Evolutionary conservation across 2,797 vertebrate species (phyloP).

Genomic region (Sebastolobus altivelis): DNA sequence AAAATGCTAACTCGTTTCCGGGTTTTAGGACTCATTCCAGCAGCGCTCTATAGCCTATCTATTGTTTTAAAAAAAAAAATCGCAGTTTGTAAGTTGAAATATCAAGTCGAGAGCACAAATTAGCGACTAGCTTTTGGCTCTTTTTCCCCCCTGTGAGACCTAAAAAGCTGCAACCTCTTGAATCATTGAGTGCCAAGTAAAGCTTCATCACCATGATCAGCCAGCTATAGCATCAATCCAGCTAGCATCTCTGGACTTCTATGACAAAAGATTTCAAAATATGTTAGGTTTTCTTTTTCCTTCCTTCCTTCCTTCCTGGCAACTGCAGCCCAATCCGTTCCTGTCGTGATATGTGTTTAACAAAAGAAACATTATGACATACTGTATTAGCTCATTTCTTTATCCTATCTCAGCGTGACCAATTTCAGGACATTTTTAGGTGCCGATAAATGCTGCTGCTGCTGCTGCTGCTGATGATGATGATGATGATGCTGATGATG

Average conservation of each 20-base stretch:
- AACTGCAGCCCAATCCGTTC: neutral
- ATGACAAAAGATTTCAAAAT: neutral
- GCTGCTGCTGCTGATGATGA: too few relatives aligned
- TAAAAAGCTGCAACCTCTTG: too few relatives aligned
- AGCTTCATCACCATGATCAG: neutral
- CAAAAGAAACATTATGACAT: neutral
- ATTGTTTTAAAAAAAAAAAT: too few relatives aligned
- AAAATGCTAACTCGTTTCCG: too few relatives aligned
- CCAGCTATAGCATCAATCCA: neutral
- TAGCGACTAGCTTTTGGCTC: too few relatives aligned
- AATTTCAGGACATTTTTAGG: neutral
- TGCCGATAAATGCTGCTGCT: neutral
- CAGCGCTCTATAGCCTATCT: too few relatives aligned
- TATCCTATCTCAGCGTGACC: neutral
- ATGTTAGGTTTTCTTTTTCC: neutral
- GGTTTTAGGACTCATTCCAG: too few relatives aligned
- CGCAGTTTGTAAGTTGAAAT: too few relatives aligned
- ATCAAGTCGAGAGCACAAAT: too few relatives aligned
- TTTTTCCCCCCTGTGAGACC: too few relatives aligned
- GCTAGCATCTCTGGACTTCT: neutral
- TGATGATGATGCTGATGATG: too few relatives aligned
- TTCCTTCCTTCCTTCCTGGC: neutral
- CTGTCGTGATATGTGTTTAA: neutral
- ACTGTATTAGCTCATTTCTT: neutral
- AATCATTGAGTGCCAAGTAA: too few relatives aligned